Percentiles rank a stretch among this genome's conserved stretches.
These are phyloP conservation scores for Tinamus major DNA, from an alignment of 2,797 vertebrate genomes.

Conservation along the genomic window DNA sequence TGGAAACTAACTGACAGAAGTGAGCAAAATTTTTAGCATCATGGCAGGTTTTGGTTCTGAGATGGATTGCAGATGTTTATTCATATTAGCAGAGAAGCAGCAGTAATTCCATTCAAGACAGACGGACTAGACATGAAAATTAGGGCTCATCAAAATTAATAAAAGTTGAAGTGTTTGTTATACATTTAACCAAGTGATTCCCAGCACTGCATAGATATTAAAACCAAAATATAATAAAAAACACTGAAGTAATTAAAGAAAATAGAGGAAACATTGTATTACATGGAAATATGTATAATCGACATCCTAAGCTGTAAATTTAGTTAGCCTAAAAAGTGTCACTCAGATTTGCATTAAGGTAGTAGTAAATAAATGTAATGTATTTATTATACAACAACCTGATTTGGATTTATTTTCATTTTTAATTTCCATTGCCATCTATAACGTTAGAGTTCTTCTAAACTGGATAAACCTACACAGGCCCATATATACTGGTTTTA, in stretches of 20 bases:
- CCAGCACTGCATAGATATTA: not conserved
- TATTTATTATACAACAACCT: not conserved
- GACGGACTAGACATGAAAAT: constrained; percentile 31
- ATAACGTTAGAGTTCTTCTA: not conserved
- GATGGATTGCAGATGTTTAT: constrained; percentile 21
- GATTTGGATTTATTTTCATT: not conserved
- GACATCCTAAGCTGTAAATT: not conserved
- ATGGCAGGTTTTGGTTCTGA: not conserved
- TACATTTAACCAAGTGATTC: not conserved
- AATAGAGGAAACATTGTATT: constrained; percentile 17
- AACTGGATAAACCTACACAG: not conserved
- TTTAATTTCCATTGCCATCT: not conserved
- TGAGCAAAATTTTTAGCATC: constrained; percentile 19
- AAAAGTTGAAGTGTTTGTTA: constrained; percentile 15
- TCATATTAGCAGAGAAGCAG: constrained; percentile 35
- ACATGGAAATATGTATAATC: not conserved
- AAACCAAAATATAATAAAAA: constrained; percentile 27
- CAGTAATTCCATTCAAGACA: constrained; percentile 32
- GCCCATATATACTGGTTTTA: not conserved
- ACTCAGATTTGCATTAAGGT: not conserved
- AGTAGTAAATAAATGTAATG: not conserved
- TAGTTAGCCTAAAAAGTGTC: not conserved
- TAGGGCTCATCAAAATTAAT: constrained; percentile 8
- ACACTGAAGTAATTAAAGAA: constrained; percentile 20
- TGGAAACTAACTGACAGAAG: constrained; percentile 4